These are phyloP conservation scores for Theristicus caerulescens DNA, from an alignment of 2,113 vertebrate species.

Conservation along the genomic window DNA sequence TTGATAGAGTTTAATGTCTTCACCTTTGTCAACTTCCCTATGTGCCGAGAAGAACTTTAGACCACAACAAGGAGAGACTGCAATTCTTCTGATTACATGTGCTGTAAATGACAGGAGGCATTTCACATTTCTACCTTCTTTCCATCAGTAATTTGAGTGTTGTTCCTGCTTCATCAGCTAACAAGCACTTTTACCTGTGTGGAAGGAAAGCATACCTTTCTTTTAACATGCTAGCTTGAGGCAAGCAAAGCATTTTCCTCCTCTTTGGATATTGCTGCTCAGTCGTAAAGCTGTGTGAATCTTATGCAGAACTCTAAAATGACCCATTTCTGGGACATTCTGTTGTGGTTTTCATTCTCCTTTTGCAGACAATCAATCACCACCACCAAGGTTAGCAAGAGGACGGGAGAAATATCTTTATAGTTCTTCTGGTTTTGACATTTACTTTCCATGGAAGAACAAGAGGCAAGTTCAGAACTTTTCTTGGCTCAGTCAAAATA, in stretches of 20 bases:
- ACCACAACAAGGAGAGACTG: not conserved
- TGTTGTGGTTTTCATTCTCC: constrained; percentile 20
- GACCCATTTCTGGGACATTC: not conserved
- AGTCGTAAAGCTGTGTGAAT: constrained; percentile 9
- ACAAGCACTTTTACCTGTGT: constrained; percentile 36
- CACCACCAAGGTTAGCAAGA: not conserved
- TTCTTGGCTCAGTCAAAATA: constrained; percentile 12
- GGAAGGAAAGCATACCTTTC: constrained; percentile 53
- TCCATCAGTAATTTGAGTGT: constrained; percentile 43
- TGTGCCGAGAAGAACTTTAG: constrained; percentile 90
- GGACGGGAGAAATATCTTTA: not conserved
- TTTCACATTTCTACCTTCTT: constrained; percentile 43
- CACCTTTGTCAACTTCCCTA: constrained; percentile 98
- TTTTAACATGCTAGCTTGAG: constrained; percentile 29
- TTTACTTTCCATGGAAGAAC: constrained; percentile 12
- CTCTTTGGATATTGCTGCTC: constrained; percentile 41
- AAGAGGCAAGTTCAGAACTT: not conserved
- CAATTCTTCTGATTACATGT: not conserved
- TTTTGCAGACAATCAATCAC: constrained; percentile 28
- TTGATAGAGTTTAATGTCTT: constrained; percentile 99
- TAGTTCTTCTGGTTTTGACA: not conserved
- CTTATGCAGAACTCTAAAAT: constrained; percentile 4
- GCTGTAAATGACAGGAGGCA: constrained; percentile 41
- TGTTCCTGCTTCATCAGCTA: constrained; percentile 59
- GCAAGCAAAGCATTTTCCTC: constrained; percentile 54